Evolutionary conservation across 2,888 invertebrate genomes (phyloP).

Genomic region (Linyphia triangularis): DNA sequence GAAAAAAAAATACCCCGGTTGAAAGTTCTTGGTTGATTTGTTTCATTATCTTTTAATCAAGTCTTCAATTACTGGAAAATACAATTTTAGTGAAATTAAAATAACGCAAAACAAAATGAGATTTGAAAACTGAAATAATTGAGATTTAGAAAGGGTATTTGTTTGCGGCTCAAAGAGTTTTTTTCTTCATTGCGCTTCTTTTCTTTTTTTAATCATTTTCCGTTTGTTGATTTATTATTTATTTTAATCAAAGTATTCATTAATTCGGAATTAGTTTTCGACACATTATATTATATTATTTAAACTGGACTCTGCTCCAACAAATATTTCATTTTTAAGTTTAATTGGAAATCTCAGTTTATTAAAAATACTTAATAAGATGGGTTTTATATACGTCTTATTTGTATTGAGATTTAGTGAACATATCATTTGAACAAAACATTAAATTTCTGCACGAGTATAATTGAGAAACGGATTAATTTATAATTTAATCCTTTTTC

Average conservation of each 20-base stretch:
- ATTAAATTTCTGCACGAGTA: constrained; percentile 6
- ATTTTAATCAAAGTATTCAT: constrained; percentile 50
- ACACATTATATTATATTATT: constrained; percentile 50
- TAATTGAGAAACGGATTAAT: constrained; percentile 21
- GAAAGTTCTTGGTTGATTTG: constrained; percentile 61
- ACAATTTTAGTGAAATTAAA: constrained; percentile 66
- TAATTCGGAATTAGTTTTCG: constrained; percentile 67
- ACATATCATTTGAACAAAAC: constrained; percentile 9
- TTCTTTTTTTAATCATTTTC: neutral
- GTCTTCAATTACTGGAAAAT: constrained; percentile 67
- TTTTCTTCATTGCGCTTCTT: neutral
- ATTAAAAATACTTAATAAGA: constrained; percentile 51
- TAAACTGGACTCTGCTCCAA: constrained; percentile 1
- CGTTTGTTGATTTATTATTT: constrained; percentile 52
- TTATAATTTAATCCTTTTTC: constrained; percentile 10
- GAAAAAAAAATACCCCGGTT: neutral
- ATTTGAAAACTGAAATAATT: constrained; percentile 68
- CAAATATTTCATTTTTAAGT: neutral
- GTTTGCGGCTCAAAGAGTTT: constrained; percentile 32
- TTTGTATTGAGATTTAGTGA: constrained; percentile 27
- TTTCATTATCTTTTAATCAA: constrained; percentile 75
- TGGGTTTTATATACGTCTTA: constrained; percentile 12
- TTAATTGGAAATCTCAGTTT: constrained; percentile 33
- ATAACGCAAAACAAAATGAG: constrained; percentile 43
- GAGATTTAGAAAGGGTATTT: constrained; percentile 67